Evolutionary conservation across 2,113 vertebrate genomes (phyloP).

Genomic region (Macaca nemestrina): DNA sequence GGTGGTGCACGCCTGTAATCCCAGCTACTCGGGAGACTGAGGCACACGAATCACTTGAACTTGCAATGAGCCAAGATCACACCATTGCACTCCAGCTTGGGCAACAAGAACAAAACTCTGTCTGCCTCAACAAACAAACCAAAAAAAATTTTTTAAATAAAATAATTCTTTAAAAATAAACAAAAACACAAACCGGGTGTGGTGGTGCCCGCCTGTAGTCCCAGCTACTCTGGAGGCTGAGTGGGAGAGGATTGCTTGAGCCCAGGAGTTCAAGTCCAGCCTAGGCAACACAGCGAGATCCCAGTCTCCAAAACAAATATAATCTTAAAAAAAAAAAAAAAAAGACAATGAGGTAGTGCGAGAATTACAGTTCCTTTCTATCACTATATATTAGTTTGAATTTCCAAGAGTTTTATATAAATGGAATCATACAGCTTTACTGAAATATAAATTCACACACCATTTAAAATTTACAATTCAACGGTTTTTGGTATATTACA

Average conservation of each 20-base stretch:
- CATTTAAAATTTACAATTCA: not conserved
- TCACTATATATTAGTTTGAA: not conserved
- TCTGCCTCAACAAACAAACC: too few species aligned
- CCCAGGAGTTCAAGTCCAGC: not conserved
- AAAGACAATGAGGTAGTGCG: not conserved
- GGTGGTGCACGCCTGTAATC: too few species aligned
- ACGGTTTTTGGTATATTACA: too few species aligned
- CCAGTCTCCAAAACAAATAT: not conserved
- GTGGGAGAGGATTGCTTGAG: not conserved
- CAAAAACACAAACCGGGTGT: too few species aligned
- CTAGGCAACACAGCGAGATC: not conserved
- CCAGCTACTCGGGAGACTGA: too few species aligned
- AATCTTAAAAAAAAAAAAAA: not conserved
- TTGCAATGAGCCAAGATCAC: too few species aligned
- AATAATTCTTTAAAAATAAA: too few species aligned
- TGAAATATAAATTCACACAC: conserved; percentile 21
- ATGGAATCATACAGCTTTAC: not conserved
- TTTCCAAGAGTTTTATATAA: conserved; percentile 30
- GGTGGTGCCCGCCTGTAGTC: not conserved
- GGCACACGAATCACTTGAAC: too few species aligned
- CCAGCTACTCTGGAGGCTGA: not conserved
- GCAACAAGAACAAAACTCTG: too few species aligned
- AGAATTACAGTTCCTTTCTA: not conserved
- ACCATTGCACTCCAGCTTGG: too few species aligned
- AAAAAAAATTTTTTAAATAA: too few species aligned